Conservation (phyloP, 2,113 vertebrate genomes). For the Aplodontia rufa region DNA sequence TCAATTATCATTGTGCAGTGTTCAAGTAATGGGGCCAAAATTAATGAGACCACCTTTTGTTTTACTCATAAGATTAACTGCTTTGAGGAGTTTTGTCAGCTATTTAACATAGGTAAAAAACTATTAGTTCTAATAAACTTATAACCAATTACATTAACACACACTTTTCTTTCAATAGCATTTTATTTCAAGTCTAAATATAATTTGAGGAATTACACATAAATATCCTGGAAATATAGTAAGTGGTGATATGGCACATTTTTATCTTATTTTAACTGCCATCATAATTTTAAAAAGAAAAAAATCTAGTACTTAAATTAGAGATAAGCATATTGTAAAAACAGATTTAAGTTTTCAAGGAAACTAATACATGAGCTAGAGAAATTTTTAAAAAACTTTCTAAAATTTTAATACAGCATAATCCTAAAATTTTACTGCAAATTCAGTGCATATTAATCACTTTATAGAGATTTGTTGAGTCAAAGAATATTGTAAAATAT, state of each 20-base stretch:
- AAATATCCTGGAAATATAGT: background rate
- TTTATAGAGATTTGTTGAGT: background rate
- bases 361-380: constrained; percentile 25
- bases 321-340: constrained; percentile 55
- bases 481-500: background rate
- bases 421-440: background rate
- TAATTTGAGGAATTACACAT: constrained; percentile 26
- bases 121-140: background rate
- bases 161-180: background rate
- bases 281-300: constrained; percentile 41
- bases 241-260: constrained; percentile 9
- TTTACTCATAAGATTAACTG: background rate
- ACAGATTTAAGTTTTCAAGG: constrained; percentile 56
- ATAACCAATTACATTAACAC: constrained; percentile 7
- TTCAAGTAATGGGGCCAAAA: background rate
- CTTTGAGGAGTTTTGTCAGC: background rate
- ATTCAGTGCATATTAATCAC: background rate
- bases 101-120: background rate
- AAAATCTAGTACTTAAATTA: constrained; percentile 52
- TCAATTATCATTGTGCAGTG: background rate
- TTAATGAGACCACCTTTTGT: background rate
- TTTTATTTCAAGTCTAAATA: constrained; percentile 41
- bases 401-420: background rate
- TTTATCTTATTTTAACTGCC: constrained; percentile 10
- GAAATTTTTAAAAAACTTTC: background rate